phyloP scores from a whole-genome alignment of 2,888 invertebrate species.

The Eupithecia tripunctaria region DNA sequence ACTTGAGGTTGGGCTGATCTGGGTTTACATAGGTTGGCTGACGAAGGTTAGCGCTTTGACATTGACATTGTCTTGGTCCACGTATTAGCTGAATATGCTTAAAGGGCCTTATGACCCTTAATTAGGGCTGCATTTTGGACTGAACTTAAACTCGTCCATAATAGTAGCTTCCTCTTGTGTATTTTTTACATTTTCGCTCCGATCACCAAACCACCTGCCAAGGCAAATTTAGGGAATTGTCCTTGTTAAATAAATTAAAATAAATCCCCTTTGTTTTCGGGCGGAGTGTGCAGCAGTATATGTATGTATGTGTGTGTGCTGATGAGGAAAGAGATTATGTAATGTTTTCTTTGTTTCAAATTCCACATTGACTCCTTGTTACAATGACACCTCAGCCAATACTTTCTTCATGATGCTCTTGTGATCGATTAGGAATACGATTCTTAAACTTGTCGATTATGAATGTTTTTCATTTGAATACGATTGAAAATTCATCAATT shows the following conservation, averaged over 20 bases:
- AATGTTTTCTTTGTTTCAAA: neutral
- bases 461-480: no score
- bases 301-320: neutral
- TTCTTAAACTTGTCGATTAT: no score
- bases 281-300: neutral
- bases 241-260: no score
- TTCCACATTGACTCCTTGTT: no score
- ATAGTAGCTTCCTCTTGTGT: neutral
- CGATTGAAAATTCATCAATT: no score
- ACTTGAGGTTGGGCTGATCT: constrained; percentile 15
- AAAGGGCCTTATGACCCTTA: no score
- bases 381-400: no score
- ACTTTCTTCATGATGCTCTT: no score
- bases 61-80: constrained; percentile 4
- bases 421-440: no score
- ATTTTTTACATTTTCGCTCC: neutral
- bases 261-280: neutral
- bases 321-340: neutral
- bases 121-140: neutral
- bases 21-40: constrained; percentile 10
- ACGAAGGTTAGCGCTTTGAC: constrained; percentile 7
- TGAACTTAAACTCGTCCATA: neutral
- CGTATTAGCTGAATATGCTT: neutral
- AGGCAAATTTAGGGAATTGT: no score
- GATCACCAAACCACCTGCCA: neutral